Percentiles rank a stretch among this genome's conserved stretches.
Conservation (phyloP, 2,113 vertebrate species). For the Sclerurus mexicanus region DNA sequence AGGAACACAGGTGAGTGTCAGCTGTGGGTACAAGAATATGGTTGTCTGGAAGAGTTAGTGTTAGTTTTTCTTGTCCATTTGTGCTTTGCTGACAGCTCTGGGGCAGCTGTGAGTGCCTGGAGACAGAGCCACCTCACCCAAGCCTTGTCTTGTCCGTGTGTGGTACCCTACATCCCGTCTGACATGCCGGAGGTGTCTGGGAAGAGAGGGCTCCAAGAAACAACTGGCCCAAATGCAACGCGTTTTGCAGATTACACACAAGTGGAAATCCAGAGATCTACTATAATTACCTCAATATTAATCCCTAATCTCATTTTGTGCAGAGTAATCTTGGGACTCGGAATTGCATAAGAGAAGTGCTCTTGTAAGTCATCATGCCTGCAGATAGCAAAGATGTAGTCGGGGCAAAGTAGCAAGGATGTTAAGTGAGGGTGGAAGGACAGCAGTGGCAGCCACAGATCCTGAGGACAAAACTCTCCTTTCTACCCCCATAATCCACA, state of each 20-base stretch:
- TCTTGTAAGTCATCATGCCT: not conserved
- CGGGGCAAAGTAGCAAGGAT: not conserved
- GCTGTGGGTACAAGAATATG: not conserved
- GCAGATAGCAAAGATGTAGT: not conserved
- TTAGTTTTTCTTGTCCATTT: not conserved
- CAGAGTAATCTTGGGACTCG: not conserved
- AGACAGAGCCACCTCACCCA: not conserved
- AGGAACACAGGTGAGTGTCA: not conserved
- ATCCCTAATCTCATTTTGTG: slow-evolving; percentile 49
- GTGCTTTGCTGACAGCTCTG: not conserved
- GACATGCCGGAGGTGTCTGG: not conserved
- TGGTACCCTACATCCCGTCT: not conserved
- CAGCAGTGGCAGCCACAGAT: not conserved
- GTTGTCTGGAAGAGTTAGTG: not conserved
- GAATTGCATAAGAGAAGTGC: slow-evolving; percentile 19
- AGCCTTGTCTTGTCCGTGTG: not conserved
- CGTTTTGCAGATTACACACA: rapidly evolving
- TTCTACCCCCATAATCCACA: not conserved
- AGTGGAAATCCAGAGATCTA: slow-evolving; percentile 18
- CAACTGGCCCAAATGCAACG: not conserved
- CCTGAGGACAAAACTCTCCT: not conserved
- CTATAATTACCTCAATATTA: slow-evolving; percentile 58
- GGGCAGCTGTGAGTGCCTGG: not conserved
- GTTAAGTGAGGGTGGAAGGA: not conserved
- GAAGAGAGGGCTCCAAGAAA: not conserved